Base-by-base conservation (phyloP, 2,113 vertebrate species). In the Felis catus region DNA sequence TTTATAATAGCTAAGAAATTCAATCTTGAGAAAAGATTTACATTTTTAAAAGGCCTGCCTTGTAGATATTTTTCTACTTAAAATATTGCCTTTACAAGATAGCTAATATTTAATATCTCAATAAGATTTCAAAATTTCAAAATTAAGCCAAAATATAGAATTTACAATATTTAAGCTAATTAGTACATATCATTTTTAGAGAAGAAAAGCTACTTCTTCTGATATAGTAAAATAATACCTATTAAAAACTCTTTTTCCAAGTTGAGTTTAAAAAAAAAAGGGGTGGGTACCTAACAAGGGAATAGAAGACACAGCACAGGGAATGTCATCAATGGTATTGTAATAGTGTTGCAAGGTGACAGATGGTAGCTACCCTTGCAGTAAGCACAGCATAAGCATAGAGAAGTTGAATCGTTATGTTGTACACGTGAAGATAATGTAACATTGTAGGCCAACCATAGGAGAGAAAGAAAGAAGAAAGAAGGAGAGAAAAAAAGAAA, bases 61-160 rank as follows among this genome's bases (percentile, higher is more conserved):
- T 92, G 11, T 12, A 94, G 85, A 36, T 84, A 70, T n/a, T 25
- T 86, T 88, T 78, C n/a, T 36, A 68, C 25, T 85, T 92, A 85
- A 31, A 92, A 48, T 48, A 87, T 51, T 55, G 58, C n/a, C 39
- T 90, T 61, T 89, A 91, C 6, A 61, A 96, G 91, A 53, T 11
- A 82, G 8, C 15, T 94, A 88, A 36, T 71, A 71, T 70, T 90
- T 85, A 94, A 88, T 55, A 51, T 53, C n/a, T 89, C 15, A 91
- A 81, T 68, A 80, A 66, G 45, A 41, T 79, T 89, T 97, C n/a
- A 81, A 66, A 53, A 41, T 79, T 89, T 97, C n/a, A 81, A 65
- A 91, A 80, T 65, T 68, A 95, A 93, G 53, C 25, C 70, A 93
- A 91, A 86, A 74, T 36, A 85, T 0, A 84, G 29, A 89, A 61